Percentiles rank a stretch among this genome's conserved stretches.
phyloP scores from a whole-genome alignment of 2,113 vertebrate species.

The Myiagra hebetior region DNA sequence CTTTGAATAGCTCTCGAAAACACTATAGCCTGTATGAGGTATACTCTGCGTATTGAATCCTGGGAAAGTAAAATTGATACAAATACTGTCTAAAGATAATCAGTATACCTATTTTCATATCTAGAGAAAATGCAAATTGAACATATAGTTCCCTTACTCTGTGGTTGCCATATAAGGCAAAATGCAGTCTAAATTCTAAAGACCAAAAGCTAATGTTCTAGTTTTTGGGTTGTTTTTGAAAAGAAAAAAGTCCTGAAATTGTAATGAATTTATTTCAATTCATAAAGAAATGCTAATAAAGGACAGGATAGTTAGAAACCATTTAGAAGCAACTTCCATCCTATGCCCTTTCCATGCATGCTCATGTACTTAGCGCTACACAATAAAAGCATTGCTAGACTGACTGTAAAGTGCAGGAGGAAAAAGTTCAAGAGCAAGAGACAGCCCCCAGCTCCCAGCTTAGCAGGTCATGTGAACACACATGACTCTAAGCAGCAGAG shows the following conservation, averaged over 20 bases:
- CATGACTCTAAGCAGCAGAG: slow-evolving; percentile 27
- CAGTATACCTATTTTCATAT: neutral
- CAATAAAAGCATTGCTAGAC: slow-evolving; percentile 17
- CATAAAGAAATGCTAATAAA: neutral
- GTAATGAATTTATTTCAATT: neutral
- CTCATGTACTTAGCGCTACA: neutral
- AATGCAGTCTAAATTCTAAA: neutral
- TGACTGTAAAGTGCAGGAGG: neutral
- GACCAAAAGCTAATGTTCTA: neutral
- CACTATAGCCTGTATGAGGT: neutral
- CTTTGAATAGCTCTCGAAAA: neutral
- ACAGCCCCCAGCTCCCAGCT: neutral
- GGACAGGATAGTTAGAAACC: neutral
- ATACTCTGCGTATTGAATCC: neutral
- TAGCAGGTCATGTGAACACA: slow-evolving; percentile 46
- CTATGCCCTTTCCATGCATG: neutral
- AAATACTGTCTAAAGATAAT: neutral
- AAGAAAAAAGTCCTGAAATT: neutral
- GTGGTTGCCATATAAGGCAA: neutral
- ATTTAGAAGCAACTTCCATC: neutral
- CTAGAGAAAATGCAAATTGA: neutral
- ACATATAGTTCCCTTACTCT: neutral
- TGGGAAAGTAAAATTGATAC: neutral
- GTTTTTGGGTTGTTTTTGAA: neutral
- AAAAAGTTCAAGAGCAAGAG: slow-evolving; percentile 33